Conservation (phyloP, 2,113 vertebrate species). For the Eulacestoma nigropectus region DNA sequence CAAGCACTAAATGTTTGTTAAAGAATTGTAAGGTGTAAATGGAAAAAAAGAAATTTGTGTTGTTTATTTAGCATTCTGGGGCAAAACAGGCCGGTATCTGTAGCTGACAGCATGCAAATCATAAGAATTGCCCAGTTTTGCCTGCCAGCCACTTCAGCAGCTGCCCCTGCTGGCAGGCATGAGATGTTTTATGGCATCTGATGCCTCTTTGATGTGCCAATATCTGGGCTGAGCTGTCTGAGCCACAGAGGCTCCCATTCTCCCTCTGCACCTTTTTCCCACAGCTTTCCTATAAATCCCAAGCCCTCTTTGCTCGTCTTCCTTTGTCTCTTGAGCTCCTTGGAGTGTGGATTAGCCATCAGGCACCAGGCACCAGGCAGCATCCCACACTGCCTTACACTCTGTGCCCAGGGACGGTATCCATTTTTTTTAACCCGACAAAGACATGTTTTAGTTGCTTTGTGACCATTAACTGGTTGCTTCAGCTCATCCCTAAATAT, state of each 20-base stretch:
- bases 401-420: not conserved
- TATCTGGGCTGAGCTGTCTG: not conserved
- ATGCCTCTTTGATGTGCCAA: not conserved
- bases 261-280: not conserved
- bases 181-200: not conserved
- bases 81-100: not conserved
- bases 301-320: not conserved
- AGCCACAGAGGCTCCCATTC: not conserved
- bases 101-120: not conserved
- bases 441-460: accelerated
- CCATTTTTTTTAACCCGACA: not conserved
- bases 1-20: not conserved
- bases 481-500: not conserved
- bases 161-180: not conserved
- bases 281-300: not conserved
- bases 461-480: accelerated
- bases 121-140: not conserved
- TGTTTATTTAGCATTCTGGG: not conserved
- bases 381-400: accelerated
- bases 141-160: not conserved
- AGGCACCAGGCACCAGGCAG: not conserved
- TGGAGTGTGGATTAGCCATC: not conserved
- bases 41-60: accelerated
- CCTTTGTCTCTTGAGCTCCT: not conserved
- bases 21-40: not conserved